A percentile compares a stretch with the other conserved stretches of the same genome.
These are phyloP conservation scores for Megaptera novaeangliae DNA, from an alignment of 2,113 vertebrate genomes.

Conservation along the genomic window DNA sequence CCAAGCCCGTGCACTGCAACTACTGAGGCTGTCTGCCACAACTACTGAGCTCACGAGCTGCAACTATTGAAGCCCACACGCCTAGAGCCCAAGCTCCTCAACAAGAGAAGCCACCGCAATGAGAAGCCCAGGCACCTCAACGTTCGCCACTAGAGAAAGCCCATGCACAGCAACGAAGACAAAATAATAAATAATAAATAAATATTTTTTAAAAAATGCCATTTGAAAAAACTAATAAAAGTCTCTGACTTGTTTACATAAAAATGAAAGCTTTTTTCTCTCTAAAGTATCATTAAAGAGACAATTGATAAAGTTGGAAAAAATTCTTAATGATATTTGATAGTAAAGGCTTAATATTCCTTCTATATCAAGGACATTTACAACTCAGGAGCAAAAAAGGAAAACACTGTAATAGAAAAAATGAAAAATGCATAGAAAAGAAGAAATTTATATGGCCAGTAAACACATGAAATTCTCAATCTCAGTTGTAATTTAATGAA, in stretches of 20 bases:
- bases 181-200: too few relatives aligned
- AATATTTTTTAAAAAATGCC: background rate
- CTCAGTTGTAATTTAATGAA: constrained; percentile 17
- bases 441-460: background rate
- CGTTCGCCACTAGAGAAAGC: too few relatives aligned
- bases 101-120: too few relatives aligned
- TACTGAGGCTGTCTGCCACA: too few relatives aligned
- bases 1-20: too few relatives aligned
- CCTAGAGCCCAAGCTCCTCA: too few relatives aligned
- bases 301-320: background rate
- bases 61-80: too few relatives aligned
- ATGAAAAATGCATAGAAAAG: background rate
- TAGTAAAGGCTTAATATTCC: background rate
- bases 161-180: too few relatives aligned
- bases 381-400: background rate
- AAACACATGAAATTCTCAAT: background rate
- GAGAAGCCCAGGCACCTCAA: too few relatives aligned
- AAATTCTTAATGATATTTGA: background rate
- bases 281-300: background rate
- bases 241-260: background rate
- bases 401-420: background rate
- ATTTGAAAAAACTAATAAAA: background rate
- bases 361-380: background rate
- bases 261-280: background rate
- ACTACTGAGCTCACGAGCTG: too few relatives aligned